A percentile compares a stretch with the other conserved stretches of the same genome.
Evolutionary conservation across 2,888 invertebrate species (phyloP).

Genomic region (Ectobius pallidus): DNA sequence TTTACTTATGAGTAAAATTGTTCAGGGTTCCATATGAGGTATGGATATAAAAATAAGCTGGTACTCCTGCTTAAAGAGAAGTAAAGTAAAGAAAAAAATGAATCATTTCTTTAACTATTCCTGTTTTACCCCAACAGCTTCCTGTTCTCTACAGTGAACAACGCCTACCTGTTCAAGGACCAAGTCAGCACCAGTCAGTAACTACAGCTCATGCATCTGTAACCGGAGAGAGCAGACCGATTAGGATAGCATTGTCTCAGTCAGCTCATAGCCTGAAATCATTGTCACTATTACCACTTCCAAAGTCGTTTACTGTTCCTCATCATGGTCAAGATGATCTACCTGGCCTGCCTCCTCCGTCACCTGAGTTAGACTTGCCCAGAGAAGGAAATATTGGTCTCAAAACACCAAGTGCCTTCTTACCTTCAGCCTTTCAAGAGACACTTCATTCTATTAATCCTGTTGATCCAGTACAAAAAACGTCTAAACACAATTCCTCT

Average conservation of each 20-base stretch:
- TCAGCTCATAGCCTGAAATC: constrained; percentile 29
- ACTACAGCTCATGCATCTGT: constrained; percentile 6
- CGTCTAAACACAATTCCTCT: too few species aligned
- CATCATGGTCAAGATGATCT: constrained; percentile 33
- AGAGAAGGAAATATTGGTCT: constrained; percentile 7
- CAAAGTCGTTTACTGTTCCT: background rate
- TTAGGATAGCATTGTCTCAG: constrained; percentile 22
- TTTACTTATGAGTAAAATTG: too few species aligned
- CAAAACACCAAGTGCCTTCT: constrained; percentile 38
- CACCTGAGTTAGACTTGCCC: constrained; percentile 26
- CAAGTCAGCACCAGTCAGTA: background rate
- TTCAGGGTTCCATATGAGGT: too few species aligned
- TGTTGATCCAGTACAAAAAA: too few species aligned
- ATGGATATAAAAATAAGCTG: too few species aligned
- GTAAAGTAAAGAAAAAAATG: too few species aligned
- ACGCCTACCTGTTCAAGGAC: background rate
- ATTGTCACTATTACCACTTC: background rate
- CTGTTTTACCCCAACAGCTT: constrained; percentile 27
- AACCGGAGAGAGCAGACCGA: constrained; percentile 9
- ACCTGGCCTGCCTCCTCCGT: background rate
- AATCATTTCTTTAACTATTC: too few species aligned
- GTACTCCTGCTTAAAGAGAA: too few species aligned
- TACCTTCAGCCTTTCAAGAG: constrained; percentile 9
- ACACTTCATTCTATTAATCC: too few species aligned
- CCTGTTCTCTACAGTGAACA: constrained; percentile 25